Percentiles rank a stretch among this genome's conserved stretches.
Conservation (phyloP, 2,797 vertebrate species). For the Salmo trutta region DNA sequence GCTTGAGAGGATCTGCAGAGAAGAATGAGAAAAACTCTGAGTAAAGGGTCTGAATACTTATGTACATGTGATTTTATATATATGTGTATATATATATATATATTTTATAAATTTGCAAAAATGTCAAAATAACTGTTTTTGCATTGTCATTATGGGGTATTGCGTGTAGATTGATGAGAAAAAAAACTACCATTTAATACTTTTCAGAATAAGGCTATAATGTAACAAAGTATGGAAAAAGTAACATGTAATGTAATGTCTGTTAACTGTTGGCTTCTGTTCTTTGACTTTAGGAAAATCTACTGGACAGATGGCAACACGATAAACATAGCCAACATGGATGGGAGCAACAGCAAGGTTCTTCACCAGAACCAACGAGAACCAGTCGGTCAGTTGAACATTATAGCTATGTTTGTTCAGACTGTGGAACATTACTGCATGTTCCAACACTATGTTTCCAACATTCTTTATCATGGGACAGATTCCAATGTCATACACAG, state of each 20-base stretch:
- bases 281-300: constrained; percentile 82
- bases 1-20: too few species aligned
- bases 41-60: too few species aligned
- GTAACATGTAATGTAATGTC: not conserved
- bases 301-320: constrained; percentile 98
- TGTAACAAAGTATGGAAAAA: too few species aligned
- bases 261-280: constrained; percentile 18
- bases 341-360: constrained; percentile 97
- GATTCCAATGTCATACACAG: not conserved
- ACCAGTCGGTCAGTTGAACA: constrained; percentile 86
- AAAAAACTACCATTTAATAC: too few species aligned
- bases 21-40: too few species aligned
- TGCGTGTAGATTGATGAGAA: too few species aligned
- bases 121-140: too few species aligned
- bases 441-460: not conserved
- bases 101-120: too few species aligned
- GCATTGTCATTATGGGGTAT: too few species aligned
- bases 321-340: constrained; percentile 98
- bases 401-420: not conserved
- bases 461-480: not conserved
- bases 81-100: too few species aligned
- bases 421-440: not conserved
- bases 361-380: constrained; percentile 96
- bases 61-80: too few species aligned
- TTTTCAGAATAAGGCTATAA: too few species aligned